Percentiles rank a stretch among this genome's conserved stretches.
phyloP scores from a whole-genome alignment of 2,888 invertebrate species.

The Abrostola triplasia region DNA sequence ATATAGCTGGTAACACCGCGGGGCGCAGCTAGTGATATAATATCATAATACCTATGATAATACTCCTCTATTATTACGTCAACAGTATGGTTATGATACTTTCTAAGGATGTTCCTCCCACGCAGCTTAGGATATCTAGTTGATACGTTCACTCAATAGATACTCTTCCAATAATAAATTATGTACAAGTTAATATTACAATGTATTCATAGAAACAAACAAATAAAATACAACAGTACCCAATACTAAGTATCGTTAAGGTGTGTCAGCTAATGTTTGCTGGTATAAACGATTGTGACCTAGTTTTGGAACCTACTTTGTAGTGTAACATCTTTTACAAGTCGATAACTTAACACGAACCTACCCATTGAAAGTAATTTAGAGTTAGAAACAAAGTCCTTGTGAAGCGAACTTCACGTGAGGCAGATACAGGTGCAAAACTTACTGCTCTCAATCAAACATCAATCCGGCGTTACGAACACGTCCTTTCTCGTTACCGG shows the following conservation, averaged over 20 bases:
- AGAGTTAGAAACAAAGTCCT: constrained; percentile 51
- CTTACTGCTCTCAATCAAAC: constrained; percentile 57
- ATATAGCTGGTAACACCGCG: too few relatives aligned
- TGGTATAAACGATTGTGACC: constrained; percentile 26
- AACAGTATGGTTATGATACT: neutral
- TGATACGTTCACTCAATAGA: neutral
- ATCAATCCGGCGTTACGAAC: constrained; percentile 62
- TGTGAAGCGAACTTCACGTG: constrained; percentile 23
- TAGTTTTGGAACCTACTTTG: constrained; percentile 27
- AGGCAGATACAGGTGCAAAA: constrained; percentile 51
- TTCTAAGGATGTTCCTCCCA: neutral
- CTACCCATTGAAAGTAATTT: constrained; percentile 52
- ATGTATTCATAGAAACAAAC: constrained; percentile 14
- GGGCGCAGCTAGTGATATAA: too few relatives aligned
- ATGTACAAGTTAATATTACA: constrained; percentile 1
- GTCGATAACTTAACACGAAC: constrained; percentile 49
- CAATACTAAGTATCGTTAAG: constrained; percentile 38
- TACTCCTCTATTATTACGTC: too few relatives aligned
- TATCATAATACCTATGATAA: too few relatives aligned
- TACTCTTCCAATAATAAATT: constrained; percentile 16
- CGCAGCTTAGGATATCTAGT: neutral
- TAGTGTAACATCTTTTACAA: constrained; percentile 41
- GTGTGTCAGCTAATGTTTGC: constrained; percentile 13
- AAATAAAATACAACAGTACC: constrained; percentile 10
- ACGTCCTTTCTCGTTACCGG: constrained; percentile 58